Evolutionary conservation across 2,113 vertebrate species (phyloP).

Genomic region (Malurus melanocephalus): DNA sequence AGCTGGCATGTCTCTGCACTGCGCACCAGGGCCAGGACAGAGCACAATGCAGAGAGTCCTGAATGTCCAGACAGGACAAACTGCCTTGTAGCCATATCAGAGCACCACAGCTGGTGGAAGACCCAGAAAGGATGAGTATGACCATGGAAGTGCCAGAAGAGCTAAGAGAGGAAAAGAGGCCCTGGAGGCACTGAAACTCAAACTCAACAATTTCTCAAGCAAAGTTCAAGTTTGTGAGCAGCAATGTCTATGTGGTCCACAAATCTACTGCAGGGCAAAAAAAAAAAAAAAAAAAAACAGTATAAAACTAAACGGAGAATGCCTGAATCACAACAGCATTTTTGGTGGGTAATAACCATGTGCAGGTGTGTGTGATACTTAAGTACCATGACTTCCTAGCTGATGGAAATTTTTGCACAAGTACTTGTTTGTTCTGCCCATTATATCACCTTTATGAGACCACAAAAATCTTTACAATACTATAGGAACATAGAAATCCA

Average conservation of each 20-base stretch:
- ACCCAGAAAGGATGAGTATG: neutral
- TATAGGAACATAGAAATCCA: neutral
- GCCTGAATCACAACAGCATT: neutral
- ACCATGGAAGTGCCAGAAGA: neutral
- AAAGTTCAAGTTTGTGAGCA: neutral
- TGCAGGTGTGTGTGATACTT: neutral
- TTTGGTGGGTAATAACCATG: neutral
- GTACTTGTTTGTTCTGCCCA: neutral
- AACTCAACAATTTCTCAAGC: neutral
- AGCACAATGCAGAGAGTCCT: neutral
- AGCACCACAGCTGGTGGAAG: neutral
- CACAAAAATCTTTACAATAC: neutral
- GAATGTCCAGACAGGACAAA: neutral
- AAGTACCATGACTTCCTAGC: neutral
- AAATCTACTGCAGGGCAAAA: neutral
- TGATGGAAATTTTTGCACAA: neutral
- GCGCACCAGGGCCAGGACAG: neutral
- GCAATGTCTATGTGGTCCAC: neutral
- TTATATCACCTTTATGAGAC: neutral
- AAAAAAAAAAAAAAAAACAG: neutral
- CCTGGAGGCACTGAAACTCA: neutral
- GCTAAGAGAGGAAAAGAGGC: neutral
- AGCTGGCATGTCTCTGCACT: neutral
- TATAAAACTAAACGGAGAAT: neutral
- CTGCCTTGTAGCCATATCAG: rapidly evolving